Base-by-base conservation (phyloP, 2,797 vertebrate genomes). In the Gallirallus australis region DNA sequence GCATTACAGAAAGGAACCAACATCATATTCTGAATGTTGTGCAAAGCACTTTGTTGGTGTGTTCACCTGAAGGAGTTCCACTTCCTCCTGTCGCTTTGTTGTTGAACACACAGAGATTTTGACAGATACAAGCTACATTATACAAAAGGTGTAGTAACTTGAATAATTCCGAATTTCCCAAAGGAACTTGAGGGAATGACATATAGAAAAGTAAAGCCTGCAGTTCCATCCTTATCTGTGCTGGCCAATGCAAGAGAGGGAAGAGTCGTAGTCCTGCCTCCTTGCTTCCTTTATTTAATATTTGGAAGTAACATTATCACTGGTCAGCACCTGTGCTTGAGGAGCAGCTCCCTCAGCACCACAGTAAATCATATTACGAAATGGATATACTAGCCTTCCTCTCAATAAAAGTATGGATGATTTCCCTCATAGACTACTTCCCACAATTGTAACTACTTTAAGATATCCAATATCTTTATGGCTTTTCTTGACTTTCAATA, bases 131-230 rank as follows among this genome's bases (percentile, higher is more conserved):
- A 63, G 27, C n/a, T 84, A 39, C 4, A 7, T 79, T 72, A 42
- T 65, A 61, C 47, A 86, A 81, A 42, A 21, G 57, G 18, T 64
- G 17, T n/a, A 25, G 14, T 84, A 45, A 45, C 30, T 71, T 86
- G n/a, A 90, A 64, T 92, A 71, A 86, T 69, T 86, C 69, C 78
- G 39, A 75, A 56, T 77, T 91, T 84, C n/a, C 15, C 63, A 86
- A 85, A 50, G 15, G 52, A 75, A 50, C 12, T 54, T 3, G 12
- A 76, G n/a, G 24, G 5, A 86, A 70, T 19, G 10, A 4, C 52
- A 3, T 48, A 27, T 7, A 40, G 39, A 70, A 69, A 73, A 85
- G 19, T 15, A 65, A n/a, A 77, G 17, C 24, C 52, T 82, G 30
- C n/a, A 56, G 39, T 64, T 15, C 27, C 19, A 45, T 69, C 14